A percentile compares a stretch with the other conserved stretches of the same genome.
phyloP scores from a whole-genome alignment of 2,888 invertebrate genomes.

The Aethes cnicana region DNA sequence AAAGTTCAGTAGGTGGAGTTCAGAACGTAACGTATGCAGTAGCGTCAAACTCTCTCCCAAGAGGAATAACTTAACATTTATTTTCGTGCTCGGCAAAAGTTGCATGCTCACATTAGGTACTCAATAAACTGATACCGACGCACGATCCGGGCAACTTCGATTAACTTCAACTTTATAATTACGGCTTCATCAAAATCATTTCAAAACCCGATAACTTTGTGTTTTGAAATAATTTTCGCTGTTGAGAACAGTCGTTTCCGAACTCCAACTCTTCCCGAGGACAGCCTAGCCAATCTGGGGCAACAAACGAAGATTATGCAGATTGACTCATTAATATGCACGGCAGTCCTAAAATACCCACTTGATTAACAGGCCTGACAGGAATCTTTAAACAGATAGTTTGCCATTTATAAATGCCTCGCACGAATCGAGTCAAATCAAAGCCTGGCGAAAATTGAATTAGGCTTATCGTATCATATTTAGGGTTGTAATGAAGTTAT shows the following conservation, averaged over 20 bases:
- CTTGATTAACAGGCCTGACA: constrained; percentile 34
- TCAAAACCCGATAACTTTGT: constrained; percentile 29
- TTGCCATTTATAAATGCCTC: constrained; percentile 22
- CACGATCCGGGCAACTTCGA: not conserved
- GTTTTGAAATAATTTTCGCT: constrained; percentile 28
- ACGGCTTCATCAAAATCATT: constrained; percentile 26
- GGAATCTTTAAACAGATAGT: constrained; percentile 30
- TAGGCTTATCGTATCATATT: constrained; percentile 19
- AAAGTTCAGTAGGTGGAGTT: too few relatives aligned
- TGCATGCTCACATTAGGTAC: not conserved
- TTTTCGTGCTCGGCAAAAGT: not conserved
- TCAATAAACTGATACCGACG: not conserved
- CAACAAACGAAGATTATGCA: constrained; percentile 41
- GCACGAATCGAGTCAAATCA: constrained; percentile 27
- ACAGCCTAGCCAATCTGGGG: constrained; percentile 34
- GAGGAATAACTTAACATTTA: not conserved
- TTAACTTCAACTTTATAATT: constrained; percentile 19
- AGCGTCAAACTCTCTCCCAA: not conserved
- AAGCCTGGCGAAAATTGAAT: constrained; percentile 15
- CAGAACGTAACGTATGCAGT: not conserved
- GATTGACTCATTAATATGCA: constrained; percentile 37
- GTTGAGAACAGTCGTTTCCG: constrained; percentile 27
- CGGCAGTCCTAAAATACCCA: constrained; percentile 34
- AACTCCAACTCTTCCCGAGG: constrained; percentile 14
- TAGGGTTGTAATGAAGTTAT: constrained; percentile 4